A percentile compares a stretch with the other conserved stretches of the same genome.
Conservation (phyloP, 1,140 invertebrate species). For the Prorops nasuta region DNA sequence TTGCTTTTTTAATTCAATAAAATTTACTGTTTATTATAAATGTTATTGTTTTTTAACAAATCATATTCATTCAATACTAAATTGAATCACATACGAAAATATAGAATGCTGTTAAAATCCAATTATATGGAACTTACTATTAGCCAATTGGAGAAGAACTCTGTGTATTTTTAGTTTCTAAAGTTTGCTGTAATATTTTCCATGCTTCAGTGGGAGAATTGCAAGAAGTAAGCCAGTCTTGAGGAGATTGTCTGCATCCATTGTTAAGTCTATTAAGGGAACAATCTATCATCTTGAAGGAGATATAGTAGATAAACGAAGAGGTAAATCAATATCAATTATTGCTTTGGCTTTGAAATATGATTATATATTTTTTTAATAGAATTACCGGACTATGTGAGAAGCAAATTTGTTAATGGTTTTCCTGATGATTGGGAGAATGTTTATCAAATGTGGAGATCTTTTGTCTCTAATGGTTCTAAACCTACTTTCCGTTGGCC, state of each 20-base stretch:
- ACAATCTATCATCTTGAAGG: slow-evolving; percentile 39
- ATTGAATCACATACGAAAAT: too few species aligned
- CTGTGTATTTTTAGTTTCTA: too few species aligned
- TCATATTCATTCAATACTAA: neutral
- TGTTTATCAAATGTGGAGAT: slow-evolving; percentile 40
- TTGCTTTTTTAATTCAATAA: too few species aligned
- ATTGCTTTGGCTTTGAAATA: neutral
- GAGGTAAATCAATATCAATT: slow-evolving; percentile 25
- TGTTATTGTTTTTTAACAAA: too few species aligned
- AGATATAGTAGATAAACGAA: slow-evolving; percentile 33
- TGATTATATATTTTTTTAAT: neutral
- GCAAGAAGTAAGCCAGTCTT: slow-evolving; percentile 41
- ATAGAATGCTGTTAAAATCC: too few species aligned
- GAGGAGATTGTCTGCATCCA: slow-evolving; percentile 25
- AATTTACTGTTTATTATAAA: too few species aligned
- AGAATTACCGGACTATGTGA: slow-evolving; percentile 46
- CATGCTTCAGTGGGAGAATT: slow-evolving; percentile 33
- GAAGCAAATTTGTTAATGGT: slow-evolving; percentile 45
- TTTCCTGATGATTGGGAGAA: slow-evolving; percentile 54
- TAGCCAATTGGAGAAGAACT: too few species aligned
- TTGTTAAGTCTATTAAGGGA: slow-evolving; percentile 35
- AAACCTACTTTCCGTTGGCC: slow-evolving; percentile 43
- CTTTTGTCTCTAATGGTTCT: slow-evolving; percentile 26
- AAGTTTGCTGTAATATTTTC: too few species aligned
- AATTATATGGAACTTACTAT: too few species aligned